Evolutionary conservation across 2,888 invertebrate genomes (phyloP).

Genomic region (Caenorhabditis angaria): DNA sequence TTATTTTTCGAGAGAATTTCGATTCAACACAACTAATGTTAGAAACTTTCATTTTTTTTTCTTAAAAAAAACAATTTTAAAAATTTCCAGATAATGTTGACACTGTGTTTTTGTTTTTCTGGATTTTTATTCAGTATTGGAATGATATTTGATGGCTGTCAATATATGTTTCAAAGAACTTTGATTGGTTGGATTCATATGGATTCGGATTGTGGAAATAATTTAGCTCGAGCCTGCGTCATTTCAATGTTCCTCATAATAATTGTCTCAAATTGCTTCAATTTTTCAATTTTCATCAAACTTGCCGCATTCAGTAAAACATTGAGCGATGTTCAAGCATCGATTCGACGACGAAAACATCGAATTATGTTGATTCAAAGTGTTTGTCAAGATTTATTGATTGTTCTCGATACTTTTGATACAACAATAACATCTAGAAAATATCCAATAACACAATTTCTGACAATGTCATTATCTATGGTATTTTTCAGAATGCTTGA

Average conservation of each 20-base stretch:
- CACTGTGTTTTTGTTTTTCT: background rate
- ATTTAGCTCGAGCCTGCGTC: background rate
- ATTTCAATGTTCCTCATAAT: background rate
- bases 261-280: background rate
- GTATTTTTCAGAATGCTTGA: conserved; percentile 1
- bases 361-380: conserved; percentile 33
- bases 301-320: background rate
- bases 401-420: conserved; percentile 30
- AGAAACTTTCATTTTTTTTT: background rate
- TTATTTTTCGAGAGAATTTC: background rate
- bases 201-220: background rate
- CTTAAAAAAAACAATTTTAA: background rate
- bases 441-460: background rate
- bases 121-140: background rate
- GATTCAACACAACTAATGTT: background rate
- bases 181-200: background rate
- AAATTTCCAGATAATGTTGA: background rate
- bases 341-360: conserved; percentile 15
- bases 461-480: background rate
- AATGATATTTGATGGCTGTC: background rate
- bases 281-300: background rate
- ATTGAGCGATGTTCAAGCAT: background rate
- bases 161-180: background rate
- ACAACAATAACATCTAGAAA: conserved; percentile 19
- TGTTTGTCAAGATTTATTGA: conserved; percentile 28